These are phyloP conservation scores for Cheilinus undulatus DNA, from an alignment of 2,113 vertebrate species.

Conservation along the genomic window DNA sequence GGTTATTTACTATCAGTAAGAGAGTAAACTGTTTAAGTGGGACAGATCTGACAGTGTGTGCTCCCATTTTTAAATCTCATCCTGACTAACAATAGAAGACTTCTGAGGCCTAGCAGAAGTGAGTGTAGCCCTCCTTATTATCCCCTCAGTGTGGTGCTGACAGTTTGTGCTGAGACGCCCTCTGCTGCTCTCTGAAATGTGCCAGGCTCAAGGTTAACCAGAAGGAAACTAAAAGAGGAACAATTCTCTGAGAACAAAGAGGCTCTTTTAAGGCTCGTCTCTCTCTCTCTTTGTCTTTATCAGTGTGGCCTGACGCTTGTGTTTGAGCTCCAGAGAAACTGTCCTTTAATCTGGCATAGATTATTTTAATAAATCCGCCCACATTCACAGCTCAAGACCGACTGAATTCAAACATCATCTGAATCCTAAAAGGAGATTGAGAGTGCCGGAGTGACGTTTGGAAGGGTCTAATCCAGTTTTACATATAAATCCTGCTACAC, in stretches of 20 bases:
- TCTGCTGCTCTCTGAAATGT: conserved; percentile 25
- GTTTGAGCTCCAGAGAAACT: conserved; percentile 10
- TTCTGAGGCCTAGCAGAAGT: conserved; percentile 7
- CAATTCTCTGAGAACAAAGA: conserved; percentile 31
- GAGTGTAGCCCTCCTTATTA: conserved; percentile 10
- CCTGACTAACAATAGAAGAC: background rate
- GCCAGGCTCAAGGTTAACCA: conserved; percentile 56
- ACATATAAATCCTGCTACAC: conserved; percentile 1
- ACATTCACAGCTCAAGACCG: conserved; percentile 5
- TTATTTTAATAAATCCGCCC: conserved; percentile 23
- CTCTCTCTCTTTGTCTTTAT: conserved; percentile 20
- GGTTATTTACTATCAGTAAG: background rate
- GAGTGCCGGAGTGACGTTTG: conserved; percentile 3
- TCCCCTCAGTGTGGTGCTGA: conserved; percentile 42
- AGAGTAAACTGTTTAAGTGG: background rate
- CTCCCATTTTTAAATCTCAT: background rate
- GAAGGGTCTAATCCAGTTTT: conserved; percentile 7
- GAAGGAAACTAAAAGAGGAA: conserved; percentile 32
- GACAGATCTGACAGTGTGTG: background rate
- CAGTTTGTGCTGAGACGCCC: conserved; percentile 30
- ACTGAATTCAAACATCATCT: conserved; percentile 12
- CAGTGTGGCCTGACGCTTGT: background rate
- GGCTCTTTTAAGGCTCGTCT: conserved; percentile 23
- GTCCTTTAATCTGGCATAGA: conserved; percentile 27
- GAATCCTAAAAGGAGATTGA: conserved; percentile 17